Conservation (phyloP, 2,888 invertebrate species). For the Campopleginae sp. region DNA sequence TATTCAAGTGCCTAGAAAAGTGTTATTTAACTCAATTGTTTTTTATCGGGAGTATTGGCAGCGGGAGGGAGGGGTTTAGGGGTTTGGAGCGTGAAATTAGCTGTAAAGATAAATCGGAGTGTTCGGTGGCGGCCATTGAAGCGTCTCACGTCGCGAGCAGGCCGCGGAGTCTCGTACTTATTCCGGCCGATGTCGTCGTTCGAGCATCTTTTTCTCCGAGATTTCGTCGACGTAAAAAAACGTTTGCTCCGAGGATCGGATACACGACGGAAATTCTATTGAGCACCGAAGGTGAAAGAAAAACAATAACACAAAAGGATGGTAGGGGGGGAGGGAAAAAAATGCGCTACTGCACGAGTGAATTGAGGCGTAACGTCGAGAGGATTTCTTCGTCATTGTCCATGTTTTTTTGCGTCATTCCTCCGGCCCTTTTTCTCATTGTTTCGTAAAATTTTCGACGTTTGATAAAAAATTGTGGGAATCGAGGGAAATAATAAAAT, state of each 20-base stretch:
- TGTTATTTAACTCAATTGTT: neutral
- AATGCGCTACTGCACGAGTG: neutral
- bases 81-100: constrained; percentile 67
- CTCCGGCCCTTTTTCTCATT: constrained; percentile 2
- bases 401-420: neutral
- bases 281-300: constrained; percentile 11
- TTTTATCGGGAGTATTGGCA: neutral
- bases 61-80: neutral
- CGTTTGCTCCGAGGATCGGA: constrained; percentile 3
- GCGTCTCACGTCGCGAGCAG: constrained; percentile 48
- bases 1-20: neutral
- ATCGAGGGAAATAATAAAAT: neutral
- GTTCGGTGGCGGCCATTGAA: constrained; percentile 47
- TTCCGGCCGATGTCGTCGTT: constrained; percentile 49
- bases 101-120: constrained; percentile 68
- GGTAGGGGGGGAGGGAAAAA: neutral
- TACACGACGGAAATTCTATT: constrained; percentile 25
- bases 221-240: constrained; percentile 9
- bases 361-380: constrained; percentile 13
- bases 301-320: neutral
- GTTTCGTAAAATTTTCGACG: neutral
- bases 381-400: neutral
- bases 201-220: constrained; percentile 10
- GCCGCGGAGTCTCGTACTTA: constrained; percentile 44
- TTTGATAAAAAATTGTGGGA: neutral